Percentiles rank a stretch among this genome's conserved stretches.
These are phyloP conservation scores for Esperia sulphurella DNA, from an alignment of 2,888 invertebrate species.

Conservation along the genomic window DNA sequence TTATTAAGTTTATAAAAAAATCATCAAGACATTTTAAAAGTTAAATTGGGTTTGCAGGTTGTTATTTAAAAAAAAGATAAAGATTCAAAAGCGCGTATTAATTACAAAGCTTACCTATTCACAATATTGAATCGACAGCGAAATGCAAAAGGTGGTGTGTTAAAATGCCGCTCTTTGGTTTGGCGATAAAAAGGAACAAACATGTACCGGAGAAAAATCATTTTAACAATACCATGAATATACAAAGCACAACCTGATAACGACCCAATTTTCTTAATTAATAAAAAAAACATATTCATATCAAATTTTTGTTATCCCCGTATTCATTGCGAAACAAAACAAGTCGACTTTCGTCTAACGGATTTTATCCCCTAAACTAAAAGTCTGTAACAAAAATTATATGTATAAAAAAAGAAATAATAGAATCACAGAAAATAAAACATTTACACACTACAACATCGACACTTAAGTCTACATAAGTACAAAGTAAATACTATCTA, in stretches of 20 bases:
- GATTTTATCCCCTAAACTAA: slow-evolving; percentile 64
- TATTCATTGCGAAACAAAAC: slow-evolving; percentile 22
- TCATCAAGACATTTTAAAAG: neutral
- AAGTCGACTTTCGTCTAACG: slow-evolving; percentile 57
- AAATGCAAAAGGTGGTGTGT: slow-evolving; percentile 22
- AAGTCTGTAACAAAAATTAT: slow-evolving; percentile 43
- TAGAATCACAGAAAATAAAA: slow-evolving; percentile 70
- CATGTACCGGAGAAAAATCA: neutral
- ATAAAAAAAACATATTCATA: slow-evolving; percentile 17
- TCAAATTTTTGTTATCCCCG: slow-evolving; percentile 6
- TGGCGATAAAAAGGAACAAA: slow-evolving; percentile 29
- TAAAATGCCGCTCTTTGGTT: slow-evolving; percentile 58
- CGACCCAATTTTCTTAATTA: slow-evolving; percentile 27
- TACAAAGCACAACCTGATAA: slow-evolving; percentile 28
- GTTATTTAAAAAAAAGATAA: slow-evolving; percentile 17
- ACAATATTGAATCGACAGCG: slow-evolving; percentile 20
- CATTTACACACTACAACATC: slow-evolving; percentile 48
- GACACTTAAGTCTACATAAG: slow-evolving; percentile 42
- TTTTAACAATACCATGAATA: neutral
- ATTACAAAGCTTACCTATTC: slow-evolving; percentile 39
- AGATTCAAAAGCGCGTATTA: slow-evolving; percentile 37
- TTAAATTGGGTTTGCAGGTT: slow-evolving; percentile 31
- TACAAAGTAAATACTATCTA: slow-evolving; percentile 57
- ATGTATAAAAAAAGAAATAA: slow-evolving; percentile 44
- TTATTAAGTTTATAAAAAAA: slow-evolving; percentile 1